Conservation (phyloP, 64 coral and sea anemone species). For the Stylophora pistillata region DNA sequence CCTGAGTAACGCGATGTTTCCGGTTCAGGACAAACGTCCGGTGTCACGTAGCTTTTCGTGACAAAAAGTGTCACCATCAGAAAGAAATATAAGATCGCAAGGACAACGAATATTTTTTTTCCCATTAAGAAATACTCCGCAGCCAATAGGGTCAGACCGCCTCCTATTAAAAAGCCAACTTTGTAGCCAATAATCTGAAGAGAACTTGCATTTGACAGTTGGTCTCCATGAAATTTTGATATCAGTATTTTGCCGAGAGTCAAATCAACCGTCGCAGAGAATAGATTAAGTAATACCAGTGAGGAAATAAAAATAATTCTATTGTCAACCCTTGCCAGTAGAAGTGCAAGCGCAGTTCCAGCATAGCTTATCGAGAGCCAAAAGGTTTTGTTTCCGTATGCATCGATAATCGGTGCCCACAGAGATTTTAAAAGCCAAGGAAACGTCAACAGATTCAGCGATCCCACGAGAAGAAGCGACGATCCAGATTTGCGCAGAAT, state of each 20-base stretch:
- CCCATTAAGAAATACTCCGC: constrained; percentile 39
- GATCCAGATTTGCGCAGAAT: constrained; percentile 62
- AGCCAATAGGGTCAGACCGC: constrained; percentile 55
- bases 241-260: constrained; percentile 74
- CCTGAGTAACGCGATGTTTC: neutral
- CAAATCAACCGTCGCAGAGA: constrained; percentile 66
- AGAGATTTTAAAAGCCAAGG: constrained; percentile 83
- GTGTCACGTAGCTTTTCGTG: neutral
- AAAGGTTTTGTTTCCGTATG: constrained; percentile 33
- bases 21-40: neutral
- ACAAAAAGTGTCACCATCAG: constrained; percentile 18
- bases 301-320: constrained; percentile 5
- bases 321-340: neutral
- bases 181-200: constrained; percentile 79
- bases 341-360: constrained; percentile 44
- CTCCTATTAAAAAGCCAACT: constrained; percentile 66
- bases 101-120: constrained; percentile 41
- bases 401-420: constrained; percentile 75
- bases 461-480: constrained; percentile 62
- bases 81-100: constrained; percentile 43
- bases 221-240: constrained; percentile 18
- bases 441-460: constrained; percentile 59
- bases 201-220: constrained; percentile 62
- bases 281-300: constrained; percentile 64
- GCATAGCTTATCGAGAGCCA: constrained; percentile 62